Evolutionary conservation across 1,140 invertebrate species (phyloP).

Genomic region (Chrysomallon squamiferum): DNA sequence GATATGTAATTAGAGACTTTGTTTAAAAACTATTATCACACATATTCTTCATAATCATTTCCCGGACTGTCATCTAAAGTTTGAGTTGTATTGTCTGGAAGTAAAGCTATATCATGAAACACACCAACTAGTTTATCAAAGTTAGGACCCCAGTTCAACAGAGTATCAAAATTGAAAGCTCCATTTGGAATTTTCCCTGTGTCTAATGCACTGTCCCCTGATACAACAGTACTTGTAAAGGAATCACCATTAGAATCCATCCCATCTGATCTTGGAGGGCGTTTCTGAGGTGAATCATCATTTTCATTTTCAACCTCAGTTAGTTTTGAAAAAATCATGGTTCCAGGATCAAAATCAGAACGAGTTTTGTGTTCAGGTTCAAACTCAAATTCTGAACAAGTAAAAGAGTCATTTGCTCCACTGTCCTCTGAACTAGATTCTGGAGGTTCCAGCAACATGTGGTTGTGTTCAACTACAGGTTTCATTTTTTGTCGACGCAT

Average conservation of each 20-base stretch:
- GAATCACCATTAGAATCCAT: conserved; percentile 93
- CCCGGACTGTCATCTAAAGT: conserved; percentile 12
- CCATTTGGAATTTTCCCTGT: conserved; percentile 66
- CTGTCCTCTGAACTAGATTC: conserved; percentile 90
- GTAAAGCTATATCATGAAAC: conserved; percentile 93
- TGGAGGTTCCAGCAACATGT: conserved; percentile 60
- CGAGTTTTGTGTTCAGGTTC: conserved; percentile 71
- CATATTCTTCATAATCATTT: conserved; percentile 42
- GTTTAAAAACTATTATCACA: conserved; percentile 11
- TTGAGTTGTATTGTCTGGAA: conserved; percentile 70
- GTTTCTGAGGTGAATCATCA: conserved; percentile 54
- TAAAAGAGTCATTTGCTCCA: conserved; percentile 92
- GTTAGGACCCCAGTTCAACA: conserved; percentile 95
- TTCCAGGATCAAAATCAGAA: conserved; percentile 65
- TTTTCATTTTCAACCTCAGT: conserved; percentile 67
- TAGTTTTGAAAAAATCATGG: conserved; percentile 76
- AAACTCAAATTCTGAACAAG: conserved; percentile 97
- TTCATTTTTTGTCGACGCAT: conserved; percentile 29
- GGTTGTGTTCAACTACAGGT: conserved; percentile 33
- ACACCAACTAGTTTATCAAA: conserved; percentile 94
- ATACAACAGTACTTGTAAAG: conserved; percentile 83
- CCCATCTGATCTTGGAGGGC: conserved; percentile 74
- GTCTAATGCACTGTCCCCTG: conserved; percentile 74
- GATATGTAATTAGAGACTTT: too few relatives aligned
- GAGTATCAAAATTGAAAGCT: conserved; percentile 88